Percentiles rank a stretch among this genome's conserved stretches.
Conservation (phyloP, 2,113 vertebrate genomes). For the Cinclus cinclus region DNA sequence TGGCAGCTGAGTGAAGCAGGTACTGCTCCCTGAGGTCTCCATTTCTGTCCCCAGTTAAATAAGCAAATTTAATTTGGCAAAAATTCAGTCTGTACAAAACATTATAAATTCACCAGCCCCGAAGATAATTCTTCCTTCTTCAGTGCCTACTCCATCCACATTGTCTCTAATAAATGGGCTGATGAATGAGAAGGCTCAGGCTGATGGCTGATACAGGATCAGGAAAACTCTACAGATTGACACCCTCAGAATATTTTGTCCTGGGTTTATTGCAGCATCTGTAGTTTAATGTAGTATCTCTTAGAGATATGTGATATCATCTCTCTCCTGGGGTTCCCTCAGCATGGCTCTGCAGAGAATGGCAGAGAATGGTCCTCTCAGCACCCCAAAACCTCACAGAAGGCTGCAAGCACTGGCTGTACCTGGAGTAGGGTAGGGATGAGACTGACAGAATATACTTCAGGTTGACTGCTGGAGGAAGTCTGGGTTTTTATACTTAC, state of each 20-base stretch:
- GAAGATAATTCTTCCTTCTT: not conserved
- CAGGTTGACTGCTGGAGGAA: not conserved
- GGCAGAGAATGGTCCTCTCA: not conserved
- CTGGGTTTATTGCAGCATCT: not conserved
- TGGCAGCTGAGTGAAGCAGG: not conserved
- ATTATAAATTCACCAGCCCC: not conserved
- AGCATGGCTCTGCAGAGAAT: not conserved
- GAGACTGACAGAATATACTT: not conserved
- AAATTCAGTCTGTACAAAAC: not conserved
- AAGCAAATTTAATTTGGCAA: not conserved
- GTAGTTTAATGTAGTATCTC: not conserved
- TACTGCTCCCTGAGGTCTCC: not conserved
- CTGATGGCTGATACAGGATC: not conserved
- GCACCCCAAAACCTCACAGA: not conserved
- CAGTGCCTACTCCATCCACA: not conserved
- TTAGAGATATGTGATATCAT: not conserved
- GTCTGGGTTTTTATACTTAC: not conserved
- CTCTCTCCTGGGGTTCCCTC: not conserved
- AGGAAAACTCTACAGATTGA: not conserved
- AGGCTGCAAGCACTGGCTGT: not conserved
- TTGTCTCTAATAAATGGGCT: not conserved
- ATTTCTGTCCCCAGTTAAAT: not conserved
- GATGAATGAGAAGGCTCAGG: not conserved
- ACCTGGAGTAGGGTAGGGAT: not conserved
- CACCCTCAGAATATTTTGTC: not conserved